phyloP scores from a whole-genome alignment of 2,797 vertebrate species.

The Chaetodon trifasciatus region DNA sequence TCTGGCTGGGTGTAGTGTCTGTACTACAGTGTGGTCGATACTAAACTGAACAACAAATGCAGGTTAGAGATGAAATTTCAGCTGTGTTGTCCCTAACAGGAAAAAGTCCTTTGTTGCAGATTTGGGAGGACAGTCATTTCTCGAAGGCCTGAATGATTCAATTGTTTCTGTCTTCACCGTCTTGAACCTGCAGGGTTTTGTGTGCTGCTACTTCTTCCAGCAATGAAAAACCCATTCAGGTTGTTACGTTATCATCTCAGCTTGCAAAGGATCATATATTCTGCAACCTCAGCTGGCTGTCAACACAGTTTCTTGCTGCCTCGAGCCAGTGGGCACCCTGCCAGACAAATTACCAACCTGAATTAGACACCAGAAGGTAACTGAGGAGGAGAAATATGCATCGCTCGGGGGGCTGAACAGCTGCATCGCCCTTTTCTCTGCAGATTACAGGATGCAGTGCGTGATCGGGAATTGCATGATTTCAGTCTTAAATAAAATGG shows the following conservation, averaged over 20 bases:
- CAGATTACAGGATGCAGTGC: conserved; percentile 22
- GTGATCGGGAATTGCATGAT: conserved; percentile 28
- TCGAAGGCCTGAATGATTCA: conserved; percentile 37
- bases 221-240: conserved; percentile 51
- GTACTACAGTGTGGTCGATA: neutral
- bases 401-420: conserved; percentile 13
- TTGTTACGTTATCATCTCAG: conserved; percentile 63
- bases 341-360: conserved; percentile 69
- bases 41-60: conserved; percentile 16
- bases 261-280: conserved; percentile 63
- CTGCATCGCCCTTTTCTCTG: conserved; percentile 19
- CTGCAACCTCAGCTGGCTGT: conserved; percentile 65
- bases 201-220: conserved; percentile 2
- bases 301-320: conserved; percentile 51
- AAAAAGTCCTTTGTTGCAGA: conserved; percentile 10
- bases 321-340: conserved; percentile 60
- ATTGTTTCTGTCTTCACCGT: conserved; percentile 36
- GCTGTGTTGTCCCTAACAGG: conserved; percentile 3
- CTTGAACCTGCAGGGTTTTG: conserved; percentile 20
- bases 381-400: conserved; percentile 35
- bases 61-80: conserved; percentile 34
- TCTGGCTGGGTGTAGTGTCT: neutral
- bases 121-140: conserved; percentile 32
- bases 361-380: conserved; percentile 71
- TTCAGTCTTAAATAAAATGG: conserved; percentile 37